These are phyloP conservation scores for Tetragonula clypearis DNA, from an alignment of 1,140 invertebrate species.

Conservation along the genomic window DNA sequence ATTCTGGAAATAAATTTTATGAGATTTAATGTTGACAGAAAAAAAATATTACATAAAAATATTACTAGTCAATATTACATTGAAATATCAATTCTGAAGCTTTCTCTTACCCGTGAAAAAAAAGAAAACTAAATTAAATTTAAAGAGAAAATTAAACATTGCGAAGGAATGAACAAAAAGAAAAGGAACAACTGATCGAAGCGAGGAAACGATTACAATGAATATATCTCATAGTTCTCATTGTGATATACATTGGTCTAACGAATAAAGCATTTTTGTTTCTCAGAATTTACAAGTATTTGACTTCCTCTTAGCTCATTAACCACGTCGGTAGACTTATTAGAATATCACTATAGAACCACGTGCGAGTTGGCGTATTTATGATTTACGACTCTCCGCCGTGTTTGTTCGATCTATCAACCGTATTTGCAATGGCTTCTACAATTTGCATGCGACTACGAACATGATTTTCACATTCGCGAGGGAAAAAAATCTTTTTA, in stretches of 20 bases:
- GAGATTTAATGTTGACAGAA: no score
- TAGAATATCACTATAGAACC: background rate
- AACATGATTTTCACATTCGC: background rate
- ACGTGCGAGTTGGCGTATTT: constrained; percentile 1
- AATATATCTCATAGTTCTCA: background rate
- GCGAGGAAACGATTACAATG: no score
- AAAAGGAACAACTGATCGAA: no score
- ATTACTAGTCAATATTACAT: no score
- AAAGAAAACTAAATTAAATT: no score
- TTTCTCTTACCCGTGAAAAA: no score
- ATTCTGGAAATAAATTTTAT: no score
- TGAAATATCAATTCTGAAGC: no score
- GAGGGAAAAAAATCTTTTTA: background rate
- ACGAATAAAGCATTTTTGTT: background rate
- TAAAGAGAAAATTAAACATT: no score
- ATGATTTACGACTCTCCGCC: constrained; percentile 8
- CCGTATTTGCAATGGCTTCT: background rate
- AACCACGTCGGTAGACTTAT: background rate
- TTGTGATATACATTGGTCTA: background rate
- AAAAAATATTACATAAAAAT: no score
- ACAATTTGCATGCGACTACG: background rate
- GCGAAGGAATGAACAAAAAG: background rate
- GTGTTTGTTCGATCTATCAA: background rate
- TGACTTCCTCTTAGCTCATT: constrained; percentile 18
- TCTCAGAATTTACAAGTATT: background rate